Evolutionary conservation across 2,888 invertebrate genomes (phyloP).

Genomic region (Hetaerina titia): DNA sequence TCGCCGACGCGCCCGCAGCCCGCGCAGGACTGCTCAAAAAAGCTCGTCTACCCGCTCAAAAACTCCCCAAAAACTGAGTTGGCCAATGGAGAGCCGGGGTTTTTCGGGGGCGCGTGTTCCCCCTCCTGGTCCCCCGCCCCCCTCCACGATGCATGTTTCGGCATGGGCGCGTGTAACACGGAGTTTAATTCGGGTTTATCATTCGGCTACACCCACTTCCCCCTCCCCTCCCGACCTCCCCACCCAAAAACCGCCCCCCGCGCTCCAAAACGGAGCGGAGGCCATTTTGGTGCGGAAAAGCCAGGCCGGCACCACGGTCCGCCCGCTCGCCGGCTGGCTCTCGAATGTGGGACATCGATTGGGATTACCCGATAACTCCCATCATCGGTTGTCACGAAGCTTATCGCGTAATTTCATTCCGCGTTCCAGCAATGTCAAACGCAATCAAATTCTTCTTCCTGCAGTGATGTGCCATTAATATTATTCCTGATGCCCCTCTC

Average conservation of each 20-base stretch:
- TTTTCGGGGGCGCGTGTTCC: neutral
- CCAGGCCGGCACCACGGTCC: neutral
- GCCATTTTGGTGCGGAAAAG: conserved; percentile 48
- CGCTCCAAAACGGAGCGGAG: neutral
- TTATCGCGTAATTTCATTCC: conserved; percentile 66
- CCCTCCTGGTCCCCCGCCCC: neutral
- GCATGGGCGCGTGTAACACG: conserved; percentile 22
- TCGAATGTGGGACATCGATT: conserved; percentile 44
- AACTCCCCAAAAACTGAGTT: neutral
- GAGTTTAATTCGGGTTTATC: conserved; percentile 46
- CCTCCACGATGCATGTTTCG: neutral
- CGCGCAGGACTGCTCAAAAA: neutral
- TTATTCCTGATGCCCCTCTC: neutral
- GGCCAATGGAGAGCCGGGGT: neutral
- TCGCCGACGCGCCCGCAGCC: neutral
- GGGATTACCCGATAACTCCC: conserved; percentile 59
- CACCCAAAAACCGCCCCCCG: neutral
- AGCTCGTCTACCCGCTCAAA: conserved; percentile 19
- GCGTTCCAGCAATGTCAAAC: conserved; percentile 46
- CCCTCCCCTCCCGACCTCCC: neutral
- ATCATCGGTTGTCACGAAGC: conserved; percentile 57
- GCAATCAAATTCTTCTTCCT: conserved; percentile 52
- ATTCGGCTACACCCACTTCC: conserved; percentile 64
- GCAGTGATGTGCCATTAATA: conserved; percentile 7
- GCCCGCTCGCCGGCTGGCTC: neutral